Base-by-base conservation (phyloP, 2,888 invertebrate species). In the Drosophila helvetica region DNA sequence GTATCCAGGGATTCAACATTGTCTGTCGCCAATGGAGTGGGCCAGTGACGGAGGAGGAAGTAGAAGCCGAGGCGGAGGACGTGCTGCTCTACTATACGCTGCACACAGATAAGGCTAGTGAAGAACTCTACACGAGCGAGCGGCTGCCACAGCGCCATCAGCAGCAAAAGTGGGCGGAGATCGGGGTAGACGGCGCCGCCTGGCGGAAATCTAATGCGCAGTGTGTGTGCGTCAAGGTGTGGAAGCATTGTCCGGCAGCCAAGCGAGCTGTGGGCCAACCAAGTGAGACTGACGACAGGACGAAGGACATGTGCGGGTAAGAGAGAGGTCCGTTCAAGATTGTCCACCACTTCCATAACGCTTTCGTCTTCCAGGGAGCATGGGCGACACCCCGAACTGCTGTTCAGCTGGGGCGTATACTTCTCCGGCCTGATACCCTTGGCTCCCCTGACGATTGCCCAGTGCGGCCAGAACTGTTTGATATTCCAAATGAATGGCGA, bases 401-500 rank as follows among this genome's bases (percentile, higher is more conserved):
- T 96, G 15, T 94, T 96, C 82, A 95, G 96, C 2, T 98, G 97
- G 97, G 96, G 96, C 2, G 94, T 98, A 5, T 95, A 96, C 86
- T 95, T 98, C 85, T 96, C 96, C 64, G 98, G 98, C 0, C 93
- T 98, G 15, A 93, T 96, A 58, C 96, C 96, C 33, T 66, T 89
- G n/a, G 70, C 67, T 3, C 65, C 82, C 3, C 54, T 70, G n/a
- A 56, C 69, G 10, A 48, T 85, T 2, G 67, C 81, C 0, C 90
- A 90, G 64, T 90, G 89, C 58, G 78, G 80, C 12, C 60, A 69
- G 3, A 92, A 92, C 90, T 94, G 95, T 77, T 92, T 96, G 79
- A 95, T 98, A 81, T 97, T 98, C 91, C 95, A 96, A 93, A 95
- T 98, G 94, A 96, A 96, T 74, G 97, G 97, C 43, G 97, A 97